Percentiles rank a stretch among this genome's conserved stretches.
Evolutionary conservation across 2,113 vertebrate genomes (phyloP).

Genomic region (Sorex araneus): DNA sequence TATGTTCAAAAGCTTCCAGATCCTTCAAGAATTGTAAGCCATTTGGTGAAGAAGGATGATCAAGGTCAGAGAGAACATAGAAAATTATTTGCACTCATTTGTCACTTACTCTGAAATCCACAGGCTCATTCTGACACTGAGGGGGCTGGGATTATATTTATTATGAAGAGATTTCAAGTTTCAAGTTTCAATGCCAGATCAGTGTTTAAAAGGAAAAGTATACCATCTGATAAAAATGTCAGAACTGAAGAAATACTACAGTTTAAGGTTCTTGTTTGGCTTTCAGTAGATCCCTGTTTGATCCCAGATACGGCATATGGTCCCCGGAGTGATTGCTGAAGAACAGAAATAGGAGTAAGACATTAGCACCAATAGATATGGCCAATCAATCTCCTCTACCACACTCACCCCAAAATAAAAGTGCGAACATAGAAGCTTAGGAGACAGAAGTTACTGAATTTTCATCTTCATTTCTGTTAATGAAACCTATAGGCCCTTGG

Average conservation of each 20-base stretch:
- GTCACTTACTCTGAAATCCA: slow-evolving; percentile 14
- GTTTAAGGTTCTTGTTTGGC: no score
- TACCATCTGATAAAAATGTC: background rate
- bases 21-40: background rate
- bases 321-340: no score
- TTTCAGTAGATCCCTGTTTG: no score
- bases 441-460: background rate
- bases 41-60: background rate
- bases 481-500: background rate
- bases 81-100: background rate
- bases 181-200: background rate
- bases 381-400: no score
- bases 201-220: background rate
- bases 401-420: background rate
- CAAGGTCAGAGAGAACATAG: background rate
- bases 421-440: background rate
- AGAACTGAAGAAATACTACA: no score
- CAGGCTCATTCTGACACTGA: background rate
- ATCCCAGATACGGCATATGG: no score
- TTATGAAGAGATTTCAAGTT: background rate
- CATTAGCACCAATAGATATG: no score
- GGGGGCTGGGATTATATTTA: background rate
- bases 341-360: no score
- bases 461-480: background rate
- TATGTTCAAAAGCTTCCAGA: background rate